These are phyloP conservation scores for Channa maculata DNA, from an alignment of 2,113 vertebrate genomes.

Conservation along the genomic window DNA sequence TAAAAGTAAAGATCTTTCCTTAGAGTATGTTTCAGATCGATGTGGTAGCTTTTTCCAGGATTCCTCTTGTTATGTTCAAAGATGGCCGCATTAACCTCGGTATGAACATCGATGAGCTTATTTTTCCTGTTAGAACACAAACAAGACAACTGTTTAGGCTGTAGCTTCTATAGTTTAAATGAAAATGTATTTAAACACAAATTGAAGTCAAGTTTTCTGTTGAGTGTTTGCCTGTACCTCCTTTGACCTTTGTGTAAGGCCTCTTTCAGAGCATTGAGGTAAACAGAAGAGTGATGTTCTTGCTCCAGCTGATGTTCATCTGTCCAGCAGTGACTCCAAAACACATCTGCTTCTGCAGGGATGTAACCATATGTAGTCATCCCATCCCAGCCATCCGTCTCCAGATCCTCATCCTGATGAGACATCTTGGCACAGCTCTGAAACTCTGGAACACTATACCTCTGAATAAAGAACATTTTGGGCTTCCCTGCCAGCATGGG, in stretches of 20 bases:
- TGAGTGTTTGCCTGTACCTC: slow-evolving; percentile 78
- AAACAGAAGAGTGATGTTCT: slow-evolving; percentile 78
- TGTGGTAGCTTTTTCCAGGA: slow-evolving; percentile 70
- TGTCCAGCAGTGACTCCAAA: slow-evolving; percentile 92
- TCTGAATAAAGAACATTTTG: slow-evolving; percentile 95
- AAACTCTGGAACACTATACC: slow-evolving; percentile 75
- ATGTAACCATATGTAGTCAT: slow-evolving; percentile 33
- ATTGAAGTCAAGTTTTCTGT: not conserved
- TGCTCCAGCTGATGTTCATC: slow-evolving; percentile 75
- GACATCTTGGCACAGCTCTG: not conserved
- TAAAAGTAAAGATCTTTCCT: slow-evolving; percentile 87
- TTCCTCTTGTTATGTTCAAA: slow-evolving; percentile 84
- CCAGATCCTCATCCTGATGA: slow-evolving; percentile 66
- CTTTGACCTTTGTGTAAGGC: slow-evolving; percentile 75
- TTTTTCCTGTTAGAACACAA: slow-evolving; percentile 79
- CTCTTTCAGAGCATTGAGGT: slow-evolving; percentile 84
- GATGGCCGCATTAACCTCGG: slow-evolving; percentile 84
- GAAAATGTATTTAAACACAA: not conserved
- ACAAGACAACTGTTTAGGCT: slow-evolving; percentile 28
- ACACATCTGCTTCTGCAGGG: slow-evolving; percentile 88
- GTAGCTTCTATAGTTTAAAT: not conserved
- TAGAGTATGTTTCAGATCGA: slow-evolving; percentile 89
- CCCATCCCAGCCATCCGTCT: slow-evolving; percentile 80
- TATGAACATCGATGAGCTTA: slow-evolving; percentile 86
- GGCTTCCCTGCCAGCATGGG: slow-evolving; percentile 89